Conservation (phyloP, 2,797 vertebrate species). For the Jordanella pulchra region DNA sequence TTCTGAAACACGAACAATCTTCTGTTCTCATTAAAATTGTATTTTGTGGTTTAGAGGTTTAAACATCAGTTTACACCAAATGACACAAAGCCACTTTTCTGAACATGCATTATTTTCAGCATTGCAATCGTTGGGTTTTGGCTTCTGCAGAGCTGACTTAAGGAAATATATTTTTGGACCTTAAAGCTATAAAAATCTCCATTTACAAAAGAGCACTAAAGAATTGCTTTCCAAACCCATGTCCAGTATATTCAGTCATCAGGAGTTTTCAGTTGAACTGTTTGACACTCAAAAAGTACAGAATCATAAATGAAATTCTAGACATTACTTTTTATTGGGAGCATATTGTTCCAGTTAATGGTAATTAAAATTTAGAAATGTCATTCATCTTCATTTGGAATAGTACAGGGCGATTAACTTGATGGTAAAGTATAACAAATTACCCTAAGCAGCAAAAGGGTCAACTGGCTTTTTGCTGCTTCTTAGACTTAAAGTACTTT, state of each 20-base stretch:
- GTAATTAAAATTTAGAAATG: conserved; percentile 1
- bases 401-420: not conserved
- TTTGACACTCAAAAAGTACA: conserved; percentile 7
- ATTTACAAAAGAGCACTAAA: conserved; percentile 12
- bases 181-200: not conserved
- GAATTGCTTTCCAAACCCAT: conserved; percentile 10
- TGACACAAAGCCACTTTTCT: conserved; percentile 11
- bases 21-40: conserved; percentile 13
- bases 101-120: conserved; percentile 10
- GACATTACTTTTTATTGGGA: conserved; percentile 7
- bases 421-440: not conserved
- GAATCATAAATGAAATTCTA: conserved; percentile 6
- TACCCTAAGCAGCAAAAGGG: not conserved
- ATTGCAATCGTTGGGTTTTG: not conserved
- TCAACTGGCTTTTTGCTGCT: not conserved
- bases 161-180: conserved; percentile 10
- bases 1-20: conserved; percentile 16
- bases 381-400: conserved; percentile 6
- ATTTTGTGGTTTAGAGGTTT: conserved; percentile 31
- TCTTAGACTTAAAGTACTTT: not conserved
- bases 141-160: not conserved
- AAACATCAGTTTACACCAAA: conserved; percentile 17
- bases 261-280: conserved; percentile 13
- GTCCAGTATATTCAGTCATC: conserved; percentile 6
- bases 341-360: conserved; percentile 3